Base-by-base conservation (phyloP, 2,113 vertebrate species). In the Poecile atricapillus region DNA sequence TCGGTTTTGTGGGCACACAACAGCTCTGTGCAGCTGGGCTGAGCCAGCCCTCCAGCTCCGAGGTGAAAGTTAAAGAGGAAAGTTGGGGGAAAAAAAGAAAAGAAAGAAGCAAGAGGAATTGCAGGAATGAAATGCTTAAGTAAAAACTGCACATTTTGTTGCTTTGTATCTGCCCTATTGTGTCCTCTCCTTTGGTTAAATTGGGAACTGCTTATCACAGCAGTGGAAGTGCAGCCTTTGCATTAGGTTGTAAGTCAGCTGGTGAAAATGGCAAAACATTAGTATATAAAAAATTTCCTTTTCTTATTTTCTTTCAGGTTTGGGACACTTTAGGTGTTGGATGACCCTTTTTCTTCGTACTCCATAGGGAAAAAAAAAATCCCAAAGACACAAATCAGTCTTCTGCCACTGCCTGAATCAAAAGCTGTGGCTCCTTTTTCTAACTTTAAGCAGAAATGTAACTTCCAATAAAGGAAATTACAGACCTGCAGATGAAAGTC, bases 161-260 rank as follows among this genome's bases (percentile, higher is more conserved):
- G 0, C 28, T 92, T 91, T 77, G 77, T 92, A 56, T 91, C 67
- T 64, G 71, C 15, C 28, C 47, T 91, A 7, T 83, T 86, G 43
- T 91, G 44, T 86, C 31, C 31, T 83, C 71, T 62, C 74, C 64
- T 87, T 73, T 2, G 0, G 83, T 92, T 96, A 83, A 83, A 93
- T 35, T 37, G 56, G 79, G 79, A 93, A 60, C 12, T 92, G 79
- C 71, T 95, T 93, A 81, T 81, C 82, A 24, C 16, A 90, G 94
- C 85, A 86, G 68, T 64, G 70, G 44, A 86, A 70, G 47, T 31
- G 46, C 60, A 88, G 93, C 63, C 74, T 86, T 77, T 76, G 87
- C 64, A 8, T 75, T 44, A 67, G 64, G 24, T 74, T 86, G 20
- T 30, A 83, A 94, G 56, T 83, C 67, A 84, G 80, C n/a, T 74